Base-by-base conservation (phyloP, 2,888 invertebrate genomes). In the Sinopyrophorus schimmeli region DNA sequence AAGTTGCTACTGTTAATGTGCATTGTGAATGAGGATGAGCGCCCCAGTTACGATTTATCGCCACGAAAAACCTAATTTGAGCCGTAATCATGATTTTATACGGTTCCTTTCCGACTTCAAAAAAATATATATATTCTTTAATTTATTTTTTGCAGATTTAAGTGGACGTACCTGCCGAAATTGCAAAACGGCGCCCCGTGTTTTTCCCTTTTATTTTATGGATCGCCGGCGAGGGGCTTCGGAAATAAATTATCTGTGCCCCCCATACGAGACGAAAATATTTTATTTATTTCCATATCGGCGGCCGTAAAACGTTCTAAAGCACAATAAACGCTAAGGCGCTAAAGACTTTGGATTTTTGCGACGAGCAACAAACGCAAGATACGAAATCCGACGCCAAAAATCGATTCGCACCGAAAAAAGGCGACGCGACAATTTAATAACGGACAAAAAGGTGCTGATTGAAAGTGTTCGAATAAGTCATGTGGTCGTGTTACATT, bases 1-100 rank as follows among this genome's bases (percentile, higher is more conserved):
- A 57, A 55, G 42, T 51, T 47, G 39, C 32, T 41, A 55, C 37
- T 44, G 34, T 41, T 53, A 41, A 39, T 40, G 47, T 15, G 32
- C 40, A 26, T 40, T 34, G 40, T 40, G 40, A 47, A 47, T 47
- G 39, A 28, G 26, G 34, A 47, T 47, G 47, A 47, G 34, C 47
- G 47, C 40, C 40, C 40, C 26, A 40, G 39, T 40, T 17, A 38
- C 28, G 31, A 46, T 46, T 46, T 46, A 46, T 26, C 31, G 18
- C 30, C 31, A 38, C 24, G 38, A 21, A 31, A 31, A 31, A 31
- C 38, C 16, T 23, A 24, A 38, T 31, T 38, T 31, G 30, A 31
- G 31, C 16, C 20, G 37, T 15, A 42, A 38, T 38, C 30, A 46
- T 38, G 39, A 38, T 38, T 46, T 31, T 30, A 38, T 20, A 35